A percentile compares a stretch with the other conserved stretches of the same genome.
These are phyloP conservation scores for Pheosia tremula DNA, from an alignment of 2,888 invertebrate genomes.

Conservation along the genomic window DNA sequence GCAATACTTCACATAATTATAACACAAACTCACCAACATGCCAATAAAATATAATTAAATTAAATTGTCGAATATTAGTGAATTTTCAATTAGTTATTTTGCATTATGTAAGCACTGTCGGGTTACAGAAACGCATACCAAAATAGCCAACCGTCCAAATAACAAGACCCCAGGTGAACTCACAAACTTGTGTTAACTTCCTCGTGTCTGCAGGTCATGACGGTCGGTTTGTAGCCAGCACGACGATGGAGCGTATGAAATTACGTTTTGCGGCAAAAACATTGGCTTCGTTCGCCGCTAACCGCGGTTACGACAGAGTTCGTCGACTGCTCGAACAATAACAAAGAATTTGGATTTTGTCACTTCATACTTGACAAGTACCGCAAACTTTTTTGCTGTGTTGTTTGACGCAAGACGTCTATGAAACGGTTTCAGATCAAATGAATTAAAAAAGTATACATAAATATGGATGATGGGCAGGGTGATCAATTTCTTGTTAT, in stretches of 20 bases:
- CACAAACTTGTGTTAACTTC: constrained; percentile 1
- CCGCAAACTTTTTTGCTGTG: constrained; percentile 16
- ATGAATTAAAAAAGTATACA: too few relatives aligned
- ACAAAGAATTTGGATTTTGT: constrained; percentile 45
- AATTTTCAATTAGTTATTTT: constrained; percentile 29
- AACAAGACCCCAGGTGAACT: constrained; percentile 10
- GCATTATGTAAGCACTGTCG: constrained; percentile 17
- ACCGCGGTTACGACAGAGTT: constrained; percentile 56
- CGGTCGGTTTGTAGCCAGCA: constrained; percentile 45
- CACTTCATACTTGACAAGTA: constrained; percentile 30
- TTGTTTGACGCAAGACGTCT: background rate
- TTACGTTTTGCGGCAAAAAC: constrained; percentile 61
- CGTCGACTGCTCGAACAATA: constrained; percentile 57
- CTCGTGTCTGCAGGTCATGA: constrained; percentile 17
- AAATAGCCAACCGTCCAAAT: constrained; percentile 20
- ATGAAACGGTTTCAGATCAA: background rate
- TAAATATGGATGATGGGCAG: too few relatives aligned
- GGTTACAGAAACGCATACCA: constrained; percentile 32
- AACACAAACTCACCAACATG: too few relatives aligned
- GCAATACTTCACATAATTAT: too few relatives aligned
- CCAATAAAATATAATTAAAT: too few relatives aligned
- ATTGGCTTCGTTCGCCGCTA: constrained; percentile 46
- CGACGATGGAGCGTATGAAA: constrained; percentile 48
- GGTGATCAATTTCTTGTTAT: too few relatives aligned
- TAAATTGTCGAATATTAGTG: constrained; percentile 10